A percentile compares a stretch with the other conserved stretches of the same genome.
Evolutionary conservation across 2,113 vertebrate genomes (phyloP).

Genomic region (Tyrannus savana): DNA sequence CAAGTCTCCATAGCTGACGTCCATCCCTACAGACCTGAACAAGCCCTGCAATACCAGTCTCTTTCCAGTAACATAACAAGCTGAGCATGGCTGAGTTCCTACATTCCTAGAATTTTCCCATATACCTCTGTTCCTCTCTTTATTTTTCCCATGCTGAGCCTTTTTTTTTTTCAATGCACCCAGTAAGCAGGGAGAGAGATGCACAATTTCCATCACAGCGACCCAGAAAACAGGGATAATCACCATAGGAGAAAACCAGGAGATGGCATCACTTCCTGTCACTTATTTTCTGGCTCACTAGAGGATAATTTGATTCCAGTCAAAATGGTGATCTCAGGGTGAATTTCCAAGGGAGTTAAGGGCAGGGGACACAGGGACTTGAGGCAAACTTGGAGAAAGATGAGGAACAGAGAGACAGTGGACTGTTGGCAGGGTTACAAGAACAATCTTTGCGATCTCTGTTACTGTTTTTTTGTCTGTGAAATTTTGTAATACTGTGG

Average conservation of each 20-base stretch:
- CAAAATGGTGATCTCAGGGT: not conserved
- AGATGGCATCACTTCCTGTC: not conserved
- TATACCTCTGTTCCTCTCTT: accelerated
- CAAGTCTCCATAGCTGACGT: accelerated
- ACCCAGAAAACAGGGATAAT: not conserved
- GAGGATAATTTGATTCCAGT: not conserved
- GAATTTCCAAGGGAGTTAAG: not conserved
- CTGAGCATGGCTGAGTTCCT: not conserved
- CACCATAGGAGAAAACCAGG: not conserved
- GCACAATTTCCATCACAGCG: not conserved
- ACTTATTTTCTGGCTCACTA: not conserved
- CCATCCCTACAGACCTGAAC: not conserved
- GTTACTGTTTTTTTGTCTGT: not conserved
- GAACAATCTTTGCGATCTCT: not conserved
- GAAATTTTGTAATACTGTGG: not conserved
- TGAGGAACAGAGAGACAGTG: not conserved
- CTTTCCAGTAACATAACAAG: not conserved
- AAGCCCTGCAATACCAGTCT: not conserved
- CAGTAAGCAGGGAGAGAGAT: not conserved
- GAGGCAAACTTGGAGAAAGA: not conserved
- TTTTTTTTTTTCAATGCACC: not conserved
- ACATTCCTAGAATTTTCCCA: not conserved
- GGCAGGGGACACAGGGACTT: not conserved
- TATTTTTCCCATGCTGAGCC: accelerated
- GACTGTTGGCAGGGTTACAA: not conserved